These are phyloP conservation scores for Xenus cinereus DNA, from an alignment of 2,113 vertebrate species.

Conservation along the genomic window DNA sequence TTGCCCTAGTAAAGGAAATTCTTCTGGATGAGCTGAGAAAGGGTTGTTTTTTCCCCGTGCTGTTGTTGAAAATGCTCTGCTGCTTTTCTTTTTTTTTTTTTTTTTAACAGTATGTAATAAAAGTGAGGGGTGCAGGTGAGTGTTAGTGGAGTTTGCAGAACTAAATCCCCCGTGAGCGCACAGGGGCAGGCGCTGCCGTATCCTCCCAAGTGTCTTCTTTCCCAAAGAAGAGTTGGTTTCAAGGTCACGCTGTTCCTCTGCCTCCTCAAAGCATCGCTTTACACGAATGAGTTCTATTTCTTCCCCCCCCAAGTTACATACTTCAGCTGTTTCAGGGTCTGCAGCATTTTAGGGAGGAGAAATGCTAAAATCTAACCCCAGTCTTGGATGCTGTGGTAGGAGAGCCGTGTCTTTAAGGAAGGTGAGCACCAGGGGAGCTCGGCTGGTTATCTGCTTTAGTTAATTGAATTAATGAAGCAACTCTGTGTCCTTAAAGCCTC, in stretches of 20 bases:
- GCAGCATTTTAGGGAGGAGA: background rate
- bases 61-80: background rate
- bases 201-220: fast-evolving
- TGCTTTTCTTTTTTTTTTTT: no score
- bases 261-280: background rate
- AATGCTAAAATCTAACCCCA: background rate
- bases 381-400: background rate
- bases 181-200: fast-evolving
- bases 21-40: background rate
- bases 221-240: background rate
- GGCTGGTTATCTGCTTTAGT: background rate
- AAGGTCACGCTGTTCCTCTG: fast-evolving
- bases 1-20: background rate
- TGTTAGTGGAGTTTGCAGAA: no score
- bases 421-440: background rate
- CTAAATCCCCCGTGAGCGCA: fast-evolving
- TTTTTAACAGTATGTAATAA: background rate
- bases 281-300: fast-evolving
- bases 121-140: background rate
- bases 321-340: background rate
- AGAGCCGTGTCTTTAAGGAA: background rate
- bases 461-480: background rate
- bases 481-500: background rate
- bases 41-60: fast-evolving
- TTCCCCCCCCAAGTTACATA: background rate